Base-by-base conservation (phyloP, 2,113 vertebrate species). In the Atrichornis clamosus region DNA sequence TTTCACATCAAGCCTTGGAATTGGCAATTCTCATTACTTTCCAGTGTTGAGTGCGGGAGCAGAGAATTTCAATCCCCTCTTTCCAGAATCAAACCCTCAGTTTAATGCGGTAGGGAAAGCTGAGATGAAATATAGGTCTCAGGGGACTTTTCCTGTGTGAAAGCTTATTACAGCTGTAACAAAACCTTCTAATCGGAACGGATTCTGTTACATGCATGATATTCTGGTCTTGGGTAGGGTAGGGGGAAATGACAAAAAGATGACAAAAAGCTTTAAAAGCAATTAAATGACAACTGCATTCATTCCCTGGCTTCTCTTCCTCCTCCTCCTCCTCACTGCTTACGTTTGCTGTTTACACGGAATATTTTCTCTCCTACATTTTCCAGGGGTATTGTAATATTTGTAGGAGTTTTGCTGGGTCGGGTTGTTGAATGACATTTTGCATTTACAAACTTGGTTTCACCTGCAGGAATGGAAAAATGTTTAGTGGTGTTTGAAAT, bases 91-190 rank as follows among this genome's bases (percentile, higher is more conserved):
- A 98, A 96, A 94, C 93, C 87, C 93, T 97, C 89, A 84, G 78
- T 96, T 97, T 97, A 94, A 95, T 95, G 97, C 22, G 32, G 97
- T 97, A 95, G 96, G 96, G 97, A 98, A 98, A 97, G 96, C 18
- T 72, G 96, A 97, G 95, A 98, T 97, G 96, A 97, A 97, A 98
- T 98, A 98, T 92, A 90, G 94, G 88, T 93, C 97, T 97, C 97
- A 32, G 67, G 95, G 93, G 96, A 90, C 76, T 84, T 68, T 75
- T 91, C 78, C 93, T 98, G 96, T 96, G 97, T 97, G 96, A 97
- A 97, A 98, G 89, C 91, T 97, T 98, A 96, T 97, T 97, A 97
- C 84, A 96, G 95, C 95, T 97, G 96, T 98, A 97, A 95, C 96
- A 93, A 97, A 97, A 96, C 93, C 97, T 96, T 94, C 95, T 97